Evolutionary conservation across 2,888 invertebrate species (phyloP).

Genomic region (Allygus modestus): DNA sequence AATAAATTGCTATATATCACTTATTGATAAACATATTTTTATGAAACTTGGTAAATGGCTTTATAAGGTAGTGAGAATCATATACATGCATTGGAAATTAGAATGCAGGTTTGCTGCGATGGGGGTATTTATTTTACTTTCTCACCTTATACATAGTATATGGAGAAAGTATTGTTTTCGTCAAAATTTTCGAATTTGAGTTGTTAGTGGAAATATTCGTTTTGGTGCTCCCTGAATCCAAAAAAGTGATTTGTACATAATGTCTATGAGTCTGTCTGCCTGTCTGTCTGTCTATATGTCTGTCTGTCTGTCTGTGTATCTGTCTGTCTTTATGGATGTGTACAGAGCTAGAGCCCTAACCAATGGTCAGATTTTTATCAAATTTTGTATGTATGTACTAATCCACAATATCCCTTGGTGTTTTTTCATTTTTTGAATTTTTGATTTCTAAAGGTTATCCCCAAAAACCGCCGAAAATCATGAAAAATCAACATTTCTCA

Average conservation of each 20-base stretch:
- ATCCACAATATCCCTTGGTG: not conserved
- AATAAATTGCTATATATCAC: too few relatives aligned
- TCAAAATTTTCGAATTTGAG: too few relatives aligned
- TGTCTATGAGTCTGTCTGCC: not conserved
- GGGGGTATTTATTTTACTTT: not conserved
- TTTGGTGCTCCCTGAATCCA: not conserved
- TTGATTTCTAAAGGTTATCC: not conserved
- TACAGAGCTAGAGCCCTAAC: not conserved
- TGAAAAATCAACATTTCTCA: too few relatives aligned
- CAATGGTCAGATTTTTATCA: not conserved
- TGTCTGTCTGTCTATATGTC: constrained; percentile 9
- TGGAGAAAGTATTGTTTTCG: not conserved
- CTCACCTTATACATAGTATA: not conserved
- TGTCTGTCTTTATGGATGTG: constrained; percentile 4
- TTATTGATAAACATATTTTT: too few relatives aligned
- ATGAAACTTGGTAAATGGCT: too few relatives aligned
- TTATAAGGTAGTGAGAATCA: too few relatives aligned
- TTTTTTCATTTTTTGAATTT: constrained; percentile 9
- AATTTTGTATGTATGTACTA: not conserved
- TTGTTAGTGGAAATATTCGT: not conserved
- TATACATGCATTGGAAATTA: too few relatives aligned
- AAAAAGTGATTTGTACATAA: not conserved
- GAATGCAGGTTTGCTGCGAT: too few relatives aligned
- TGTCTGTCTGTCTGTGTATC: constrained; percentile 16
- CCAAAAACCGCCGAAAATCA: not conserved